Evolutionary conservation across 1,140 invertebrate genomes (phyloP), one percentile per base, ranked within the genome.

Genomic region (Meloidogyne hapla): DNA sequence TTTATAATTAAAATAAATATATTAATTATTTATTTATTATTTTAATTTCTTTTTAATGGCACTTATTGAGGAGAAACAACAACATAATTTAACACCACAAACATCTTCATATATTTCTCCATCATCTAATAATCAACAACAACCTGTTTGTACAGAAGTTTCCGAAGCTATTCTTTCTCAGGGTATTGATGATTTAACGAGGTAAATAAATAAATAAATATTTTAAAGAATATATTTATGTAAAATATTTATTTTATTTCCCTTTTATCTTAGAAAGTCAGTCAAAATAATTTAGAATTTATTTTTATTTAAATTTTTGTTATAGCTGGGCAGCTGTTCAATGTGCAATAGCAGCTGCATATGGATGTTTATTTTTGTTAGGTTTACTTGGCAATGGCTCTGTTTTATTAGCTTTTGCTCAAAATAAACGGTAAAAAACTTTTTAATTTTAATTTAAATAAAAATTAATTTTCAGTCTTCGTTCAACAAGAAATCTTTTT

Each of bases 401-500:
- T 18, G 85, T 86, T 15, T 45, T 86, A 33, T 70, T 82, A 65
- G 84, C 85, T 9, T 85, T 86, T 63, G 72, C 73, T 10, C 75
- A 77, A 23, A 85, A 84, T 69, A 86, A 85, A 71, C 61, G 70
- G 70, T 73, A 6, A 28, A 21, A 21, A 10, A 9, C n/a, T n/a
- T n/a, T n/a, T 61, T 45, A 2, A 18, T 13, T 25, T 23, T 26
- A n/a, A 18, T 26, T 63, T 61, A 13, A 15, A 9, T 56, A 21
- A 15, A 48, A 38, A 61, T 56, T 61, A 28, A 33, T 33, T 72
- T 72, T 72, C n/a, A 63, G 85, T n/a, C 79, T 86, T 10, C 85
- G 83, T 65, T 86, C 86, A 15, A 84, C 84, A 8, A 78, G 84
- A 56, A 87, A 86, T 67, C 84, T 86, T 10, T 87, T 86, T 63